Conservation (phyloP, 92 coral and sea anemone genomes). For the Epizoanthus ramosus region DNA sequence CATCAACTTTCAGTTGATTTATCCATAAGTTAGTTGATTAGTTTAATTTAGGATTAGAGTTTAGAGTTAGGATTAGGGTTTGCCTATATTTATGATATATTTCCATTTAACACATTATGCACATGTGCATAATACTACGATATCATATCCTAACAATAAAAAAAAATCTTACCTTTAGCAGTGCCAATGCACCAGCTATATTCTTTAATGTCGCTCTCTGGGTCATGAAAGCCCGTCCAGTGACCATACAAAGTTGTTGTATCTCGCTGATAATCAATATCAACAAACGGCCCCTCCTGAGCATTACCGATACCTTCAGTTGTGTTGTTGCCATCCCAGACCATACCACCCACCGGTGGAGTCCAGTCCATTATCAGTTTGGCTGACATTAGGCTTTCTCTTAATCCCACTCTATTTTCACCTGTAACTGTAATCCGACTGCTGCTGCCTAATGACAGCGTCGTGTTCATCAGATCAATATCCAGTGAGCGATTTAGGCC, state of each 20-base stretch:
- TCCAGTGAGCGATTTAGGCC: conserved; percentile 61
- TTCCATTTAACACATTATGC: too few species aligned
- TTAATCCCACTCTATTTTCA: conserved; percentile 72
- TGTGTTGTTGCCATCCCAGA: conserved; percentile 72
- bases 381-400: conserved; percentile 57
- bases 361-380: conserved; percentile 78
- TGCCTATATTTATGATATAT: too few species aligned
- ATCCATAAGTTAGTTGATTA: too few species aligned
- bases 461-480: conserved; percentile 66
- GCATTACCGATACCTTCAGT: conserved; percentile 1
- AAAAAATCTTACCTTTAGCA: conserved; percentile 67
- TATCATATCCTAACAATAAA: too few species aligned
- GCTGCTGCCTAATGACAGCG: conserved; percentile 49
- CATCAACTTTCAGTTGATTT: too few species aligned
- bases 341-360: conserved; percentile 65
- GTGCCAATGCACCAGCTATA: conserved; percentile 76
- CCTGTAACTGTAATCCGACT: conserved; percentile 66
- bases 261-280: conserved; percentile 60
- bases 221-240: conserved; percentile 75
- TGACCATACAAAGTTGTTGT: conserved; percentile 50
- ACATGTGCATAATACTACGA: too few species aligned
- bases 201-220: conserved; percentile 72
- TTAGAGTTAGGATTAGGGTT: too few species aligned
- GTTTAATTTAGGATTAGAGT: too few species aligned
- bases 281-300: conserved; percentile 5